Evolutionary conservation across 2,113 vertebrate genomes (phyloP).

Genomic region (Chaetorhynchus papuensis): DNA sequence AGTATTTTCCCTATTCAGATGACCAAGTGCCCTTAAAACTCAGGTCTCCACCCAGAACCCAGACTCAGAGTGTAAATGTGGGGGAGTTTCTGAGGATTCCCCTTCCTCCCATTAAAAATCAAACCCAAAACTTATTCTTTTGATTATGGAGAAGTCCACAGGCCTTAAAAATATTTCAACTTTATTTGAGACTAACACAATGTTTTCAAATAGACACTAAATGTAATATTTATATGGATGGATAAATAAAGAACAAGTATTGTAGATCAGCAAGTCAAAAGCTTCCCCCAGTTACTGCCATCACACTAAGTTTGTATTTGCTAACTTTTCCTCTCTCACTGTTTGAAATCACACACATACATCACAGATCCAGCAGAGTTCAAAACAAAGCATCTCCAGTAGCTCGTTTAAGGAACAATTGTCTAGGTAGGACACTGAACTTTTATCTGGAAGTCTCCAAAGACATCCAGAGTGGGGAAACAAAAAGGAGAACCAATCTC

Average conservation of each 20-base stretch:
- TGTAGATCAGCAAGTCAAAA: not conserved
- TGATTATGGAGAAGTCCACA: not conserved
- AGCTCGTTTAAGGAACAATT: not conserved
- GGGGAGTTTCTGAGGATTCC: not conserved
- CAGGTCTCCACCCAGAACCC: not conserved
- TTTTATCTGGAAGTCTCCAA: not conserved
- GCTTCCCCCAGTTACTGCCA: not conserved
- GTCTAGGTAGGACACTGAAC: not conserved
- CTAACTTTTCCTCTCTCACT: not conserved
- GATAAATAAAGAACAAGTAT: not conserved
- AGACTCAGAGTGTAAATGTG: rapidly evolving
- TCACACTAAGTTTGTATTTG: not conserved
- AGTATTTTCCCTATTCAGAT: not conserved
- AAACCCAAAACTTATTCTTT: not conserved
- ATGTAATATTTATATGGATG: not conserved
- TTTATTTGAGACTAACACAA: not conserved
- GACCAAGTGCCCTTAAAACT: not conserved
- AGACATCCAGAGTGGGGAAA: not conserved
- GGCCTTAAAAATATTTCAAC: not conserved
- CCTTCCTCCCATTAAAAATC: not conserved
- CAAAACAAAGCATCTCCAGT: not conserved
- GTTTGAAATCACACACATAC: not conserved
- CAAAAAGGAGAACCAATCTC: not conserved
- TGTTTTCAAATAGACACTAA: not conserved
- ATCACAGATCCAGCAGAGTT: not conserved